Conservation (phyloP, 2,113 vertebrate species). For the Podilymbus podiceps region DNA sequence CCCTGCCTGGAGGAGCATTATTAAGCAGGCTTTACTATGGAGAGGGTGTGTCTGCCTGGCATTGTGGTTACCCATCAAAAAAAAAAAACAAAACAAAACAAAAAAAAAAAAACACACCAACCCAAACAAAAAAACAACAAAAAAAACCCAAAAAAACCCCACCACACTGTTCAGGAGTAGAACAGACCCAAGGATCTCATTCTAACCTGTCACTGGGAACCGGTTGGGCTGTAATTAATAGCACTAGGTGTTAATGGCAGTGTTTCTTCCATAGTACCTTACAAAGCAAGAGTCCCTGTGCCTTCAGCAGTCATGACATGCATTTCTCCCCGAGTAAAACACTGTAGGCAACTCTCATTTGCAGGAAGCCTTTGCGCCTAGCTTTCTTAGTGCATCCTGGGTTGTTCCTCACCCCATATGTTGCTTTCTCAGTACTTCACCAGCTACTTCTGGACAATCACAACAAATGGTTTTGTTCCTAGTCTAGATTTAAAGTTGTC, state of each 20-base stretch:
- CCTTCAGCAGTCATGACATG: background rate
- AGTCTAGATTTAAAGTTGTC: background rate
- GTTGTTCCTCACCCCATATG: background rate
- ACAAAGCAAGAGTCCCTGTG: background rate
- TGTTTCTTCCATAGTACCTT: background rate
- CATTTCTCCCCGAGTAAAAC: background rate
- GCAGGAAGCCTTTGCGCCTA: background rate
- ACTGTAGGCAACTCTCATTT: background rate
- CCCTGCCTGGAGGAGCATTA: slow-evolving; percentile 7
- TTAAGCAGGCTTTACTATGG: background rate
- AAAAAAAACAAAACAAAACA: background rate
- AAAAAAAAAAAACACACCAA: background rate
- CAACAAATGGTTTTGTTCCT: background rate
- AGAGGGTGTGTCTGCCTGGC: background rate
- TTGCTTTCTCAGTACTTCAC: background rate
- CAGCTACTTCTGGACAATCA: background rate
- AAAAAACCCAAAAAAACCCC: no score
- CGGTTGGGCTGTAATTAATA: background rate
- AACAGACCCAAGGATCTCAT: background rate
- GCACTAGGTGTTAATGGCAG: background rate
- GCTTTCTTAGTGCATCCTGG: background rate
- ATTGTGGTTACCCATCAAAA: background rate
- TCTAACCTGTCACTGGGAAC: background rate
- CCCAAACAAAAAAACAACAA: background rate
- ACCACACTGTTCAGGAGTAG: background rate